Base-by-base conservation (phyloP, 2,797 vertebrate genomes). In the Sorex maritimensis region DNA sequence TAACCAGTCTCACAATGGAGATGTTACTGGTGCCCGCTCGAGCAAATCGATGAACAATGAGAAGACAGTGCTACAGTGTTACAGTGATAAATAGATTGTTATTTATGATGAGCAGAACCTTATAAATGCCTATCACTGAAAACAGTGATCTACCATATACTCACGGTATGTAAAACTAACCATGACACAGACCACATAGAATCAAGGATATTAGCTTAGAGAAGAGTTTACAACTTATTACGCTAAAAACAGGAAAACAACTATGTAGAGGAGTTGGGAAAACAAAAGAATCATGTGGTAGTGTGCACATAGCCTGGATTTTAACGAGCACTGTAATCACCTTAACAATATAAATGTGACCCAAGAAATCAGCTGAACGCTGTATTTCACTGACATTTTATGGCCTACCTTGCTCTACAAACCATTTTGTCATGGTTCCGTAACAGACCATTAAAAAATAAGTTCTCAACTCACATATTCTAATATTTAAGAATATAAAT, bases 321-420 rank as follows among this genome's bases (percentile, higher is more conserved):
- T 90, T 55, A 26, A 6, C 38, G 83, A 93, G 41, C 77, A 84
- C 28, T 73, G 92, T 69, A 84, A 77, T n/a, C 71, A 75, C 14
- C 69, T 88, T 65, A 72, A 94, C 87, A 84, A 93, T 75, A 15
- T 55, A 81, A 82, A 87, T 38, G 49, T n/a, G 38, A 93, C 24
- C 78, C 71, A 75, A 1, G 24, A n/a, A 90, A 91, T 23, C 63
- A 12, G 72, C 5, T 83, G 14, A 81, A 6, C 71, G 78, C 58
- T 41, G 75, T 58, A 61, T 44, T 63, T 91, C 49, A 55, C 30
- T n/a, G 75, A 23, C 19, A n/a, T 68, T 77, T 93, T 69, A 92
- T 1, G 6, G 41, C n/a, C 30, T 58, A 38, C 63, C 55, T 75
- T 74, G 21, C 23, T 91, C 75, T 84, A 86, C 1, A 0, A 11